Conservation (phyloP, 2,113 vertebrate genomes). For the Rafetus swinhoei region DNA sequence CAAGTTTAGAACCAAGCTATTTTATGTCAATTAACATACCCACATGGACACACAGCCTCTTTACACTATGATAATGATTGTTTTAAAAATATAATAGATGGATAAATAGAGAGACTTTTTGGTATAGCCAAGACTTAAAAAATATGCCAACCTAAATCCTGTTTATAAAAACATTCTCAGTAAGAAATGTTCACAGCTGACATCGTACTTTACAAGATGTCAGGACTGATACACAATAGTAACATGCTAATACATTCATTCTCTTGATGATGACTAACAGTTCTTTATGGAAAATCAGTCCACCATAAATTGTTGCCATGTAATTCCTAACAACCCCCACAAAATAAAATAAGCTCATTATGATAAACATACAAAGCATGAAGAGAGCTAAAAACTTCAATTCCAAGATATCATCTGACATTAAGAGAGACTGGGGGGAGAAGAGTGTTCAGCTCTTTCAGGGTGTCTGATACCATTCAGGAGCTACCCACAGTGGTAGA, state of each 20-base stretch:
- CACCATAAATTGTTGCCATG: background rate
- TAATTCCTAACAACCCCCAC: background rate
- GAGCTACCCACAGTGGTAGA: background rate
- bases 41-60: background rate
- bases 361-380: background rate
- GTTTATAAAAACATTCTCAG: background rate
- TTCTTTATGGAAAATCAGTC: background rate
- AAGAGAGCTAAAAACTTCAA: background rate
- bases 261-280: conserved; percentile 22
- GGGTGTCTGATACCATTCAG: background rate
- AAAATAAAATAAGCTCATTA: conserved; percentile 4
- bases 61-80: rapidly evolving
- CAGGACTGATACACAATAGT: background rate
- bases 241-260: background rate
- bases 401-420: background rate
- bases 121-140: background rate
- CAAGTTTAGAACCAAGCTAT: background rate
- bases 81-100: conserved; percentile 28
- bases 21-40: conserved; percentile 10
- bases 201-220: background rate
- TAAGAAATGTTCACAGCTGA: background rate
- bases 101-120: background rate
- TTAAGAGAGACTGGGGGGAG: background rate
- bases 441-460: background rate
- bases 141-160: background rate